Evolutionary conservation across 2,888 invertebrate genomes (phyloP).

Genomic region (Ormyrus labotus): DNA sequence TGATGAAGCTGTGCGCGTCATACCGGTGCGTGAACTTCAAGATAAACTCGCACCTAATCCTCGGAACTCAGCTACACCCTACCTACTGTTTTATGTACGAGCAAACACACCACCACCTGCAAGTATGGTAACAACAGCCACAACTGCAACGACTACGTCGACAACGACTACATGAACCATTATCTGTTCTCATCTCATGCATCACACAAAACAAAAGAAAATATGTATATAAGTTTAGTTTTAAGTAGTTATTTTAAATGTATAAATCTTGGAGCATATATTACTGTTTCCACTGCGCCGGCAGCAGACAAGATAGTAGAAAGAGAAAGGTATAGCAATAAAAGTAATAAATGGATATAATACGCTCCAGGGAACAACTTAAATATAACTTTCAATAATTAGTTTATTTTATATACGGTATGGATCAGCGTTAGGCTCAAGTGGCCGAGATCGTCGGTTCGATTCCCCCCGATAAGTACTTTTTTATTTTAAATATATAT

Average conservation of each 20-base stretch:
- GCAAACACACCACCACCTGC: constrained; percentile 62
- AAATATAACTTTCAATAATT: too few species aligned
- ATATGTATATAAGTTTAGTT: constrained; percentile 48
- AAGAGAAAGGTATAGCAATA: too few species aligned
- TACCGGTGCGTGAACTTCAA: constrained; percentile 86
- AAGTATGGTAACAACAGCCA: not conserved
- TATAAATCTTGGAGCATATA: too few species aligned
- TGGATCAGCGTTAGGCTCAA: too few species aligned
- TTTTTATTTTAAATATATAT: too few species aligned
- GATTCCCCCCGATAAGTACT: too few species aligned
- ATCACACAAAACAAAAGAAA: constrained; percentile 15
- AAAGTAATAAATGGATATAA: too few species aligned
- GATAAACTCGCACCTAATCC: constrained; percentile 85
- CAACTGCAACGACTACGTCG: constrained; percentile 6
- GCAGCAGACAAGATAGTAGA: too few species aligned
- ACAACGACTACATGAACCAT: constrained; percentile 34
- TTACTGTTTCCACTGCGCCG: too few species aligned
- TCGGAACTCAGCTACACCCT: constrained; percentile 89
- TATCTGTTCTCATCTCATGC: not conserved
- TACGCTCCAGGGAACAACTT: too few species aligned
- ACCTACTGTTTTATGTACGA: constrained; percentile 88
- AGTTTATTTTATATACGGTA: too few species aligned
- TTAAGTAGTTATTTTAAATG: constrained; percentile 41
- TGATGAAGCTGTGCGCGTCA: constrained; percentile 89
- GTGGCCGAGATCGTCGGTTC: too few species aligned